Base-by-base conservation (phyloP, 2,888 invertebrate species). In the Automeris io region DNA sequence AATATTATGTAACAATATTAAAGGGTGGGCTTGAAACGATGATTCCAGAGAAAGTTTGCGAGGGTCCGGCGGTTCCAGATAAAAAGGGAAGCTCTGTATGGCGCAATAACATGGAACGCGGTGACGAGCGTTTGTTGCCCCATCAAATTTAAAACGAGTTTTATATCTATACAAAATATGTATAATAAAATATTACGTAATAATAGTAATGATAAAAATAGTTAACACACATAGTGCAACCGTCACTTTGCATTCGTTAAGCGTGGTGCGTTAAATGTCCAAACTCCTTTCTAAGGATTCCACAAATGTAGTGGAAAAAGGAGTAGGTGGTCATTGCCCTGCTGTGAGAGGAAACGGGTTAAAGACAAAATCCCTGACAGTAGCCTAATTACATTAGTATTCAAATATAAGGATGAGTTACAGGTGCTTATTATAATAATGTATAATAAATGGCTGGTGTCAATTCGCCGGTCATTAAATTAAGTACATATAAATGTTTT, bases 311-410 rank as follows among this genome's bases (percentile, higher is more conserved):
- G n/a, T n/a, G n/a, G n/a, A n/a, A n/a, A n/a, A n/a, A n/a, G n/a
- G n/a, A n/a, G n/a, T n/a, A n/a, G n/a, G n/a, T n/a, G n/a, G n/a
- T n/a, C n/a, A n/a, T n/a, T 26, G 24, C 34, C 12, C 22, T 34
- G 22, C 21, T 45, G 41, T 41, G 43, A 24, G 31, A 45, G 51
- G 57, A 62, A 61, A 67, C 62, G 70, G 64, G 65, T 65, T 59
- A 61, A 66, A 61, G 61, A 47, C 49, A 59, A 69, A 70, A 66
- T 60, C 57, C 47, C 49, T 54, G 58, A 59, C 55, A 60, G 59
- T 46, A 61, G 66, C 61, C 71, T 81, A 80, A 81, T 82, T 80
- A 77, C 76, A 79, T 76, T 70, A 65, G 61, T 59, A 65, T 74
- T 63, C 59, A 75, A 73, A 72, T 71, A 66, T 75, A 62, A 66